Percentiles rank a stretch among this genome's conserved stretches.
Evolutionary conservation across 1,140 invertebrate genomes (phyloP).

Genomic region (Galendromus occidentalis): DNA sequence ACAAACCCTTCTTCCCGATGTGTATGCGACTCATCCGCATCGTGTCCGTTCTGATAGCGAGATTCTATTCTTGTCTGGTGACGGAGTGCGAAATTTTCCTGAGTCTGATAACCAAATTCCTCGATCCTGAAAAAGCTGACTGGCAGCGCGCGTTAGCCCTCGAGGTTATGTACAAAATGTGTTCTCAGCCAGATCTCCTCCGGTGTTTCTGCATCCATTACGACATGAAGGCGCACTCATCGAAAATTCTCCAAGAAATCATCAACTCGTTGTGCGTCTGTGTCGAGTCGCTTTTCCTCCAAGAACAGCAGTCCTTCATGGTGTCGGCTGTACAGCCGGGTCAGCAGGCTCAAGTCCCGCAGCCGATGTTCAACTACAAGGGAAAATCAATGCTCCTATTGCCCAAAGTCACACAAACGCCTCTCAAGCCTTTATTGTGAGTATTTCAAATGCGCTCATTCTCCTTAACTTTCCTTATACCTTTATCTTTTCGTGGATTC

Average conservation of each 20-base stretch:
- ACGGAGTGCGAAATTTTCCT: conserved; percentile 98
- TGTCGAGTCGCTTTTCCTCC: conserved; percentile 76
- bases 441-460: background rate
- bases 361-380: conserved; percentile 7
- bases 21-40: conserved; percentile 80
- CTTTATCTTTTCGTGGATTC: background rate
- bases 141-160: conserved; percentile 87
- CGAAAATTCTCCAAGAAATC: conserved; percentile 79
- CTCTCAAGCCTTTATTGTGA: background rate
- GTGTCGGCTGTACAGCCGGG: conserved; percentile 14
- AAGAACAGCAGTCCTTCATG: conserved; percentile 17
- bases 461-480: background rate
- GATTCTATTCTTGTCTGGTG: conserved; percentile 76
- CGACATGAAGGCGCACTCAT: conserved; percentile 75
- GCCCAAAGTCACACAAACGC: background rate
- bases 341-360: background rate
- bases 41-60: conserved; percentile 74
- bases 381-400: background rate
- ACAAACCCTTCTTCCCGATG: conserved; percentile 90
- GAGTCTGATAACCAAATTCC: conserved; percentile 84
- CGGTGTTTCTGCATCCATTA: conserved; percentile 77
- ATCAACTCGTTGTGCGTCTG: conserved; percentile 82
- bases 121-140: conserved; percentile 81
- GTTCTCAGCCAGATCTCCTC: conserved; percentile 55
- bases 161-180: conserved; percentile 83